These are phyloP conservation scores for Mayetiola destructor DNA, from an alignment of 2,888 invertebrate species.

Conservation along the genomic window DNA sequence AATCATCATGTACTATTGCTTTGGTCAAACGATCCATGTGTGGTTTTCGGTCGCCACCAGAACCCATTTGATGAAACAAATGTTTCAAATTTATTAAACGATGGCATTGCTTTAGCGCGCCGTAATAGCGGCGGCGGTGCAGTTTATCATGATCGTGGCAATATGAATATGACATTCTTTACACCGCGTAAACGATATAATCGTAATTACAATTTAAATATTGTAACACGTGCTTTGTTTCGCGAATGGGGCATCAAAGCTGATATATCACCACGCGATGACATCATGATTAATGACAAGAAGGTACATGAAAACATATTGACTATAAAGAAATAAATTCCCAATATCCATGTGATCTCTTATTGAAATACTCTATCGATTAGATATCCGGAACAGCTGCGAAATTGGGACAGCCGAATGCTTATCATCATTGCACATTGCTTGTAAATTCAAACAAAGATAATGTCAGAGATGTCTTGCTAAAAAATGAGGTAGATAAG, in stretches of 20 bases:
- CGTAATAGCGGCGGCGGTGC: constrained; percentile 93
- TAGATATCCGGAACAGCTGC: constrained; percentile 94
- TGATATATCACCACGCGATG: constrained; percentile 66
- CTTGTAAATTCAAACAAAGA: constrained; percentile 73
- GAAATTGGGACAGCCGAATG: constrained; percentile 70
- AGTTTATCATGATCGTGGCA: constrained; percentile 90
- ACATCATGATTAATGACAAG: constrained; percentile 64
- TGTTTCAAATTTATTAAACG: constrained; percentile 46
- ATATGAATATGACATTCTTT: constrained; percentile 86
- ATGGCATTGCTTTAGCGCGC: constrained; percentile 63
- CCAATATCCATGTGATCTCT: neutral
- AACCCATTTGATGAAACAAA: constrained; percentile 93
- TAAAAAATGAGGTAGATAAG: constrained; percentile 60
- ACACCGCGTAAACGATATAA: constrained; percentile 70
- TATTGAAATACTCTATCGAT: constrained; percentile 17
- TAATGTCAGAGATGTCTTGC: constrained; percentile 54
- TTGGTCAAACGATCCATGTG: constrained; percentile 87
- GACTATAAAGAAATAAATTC: neutral
- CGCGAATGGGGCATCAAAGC: constrained; percentile 67
- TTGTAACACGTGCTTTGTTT: constrained; percentile 69
- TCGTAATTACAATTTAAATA: constrained; percentile 72
- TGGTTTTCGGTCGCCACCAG: constrained; percentile 92
- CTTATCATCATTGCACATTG: constrained; percentile 97
- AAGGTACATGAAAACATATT: constrained; percentile 26
- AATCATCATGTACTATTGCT: constrained; percentile 74